These are phyloP conservation scores for Drosophila algonquin DNA, from an alignment of 2,888 invertebrate genomes.

Conservation along the genomic window DNA sequence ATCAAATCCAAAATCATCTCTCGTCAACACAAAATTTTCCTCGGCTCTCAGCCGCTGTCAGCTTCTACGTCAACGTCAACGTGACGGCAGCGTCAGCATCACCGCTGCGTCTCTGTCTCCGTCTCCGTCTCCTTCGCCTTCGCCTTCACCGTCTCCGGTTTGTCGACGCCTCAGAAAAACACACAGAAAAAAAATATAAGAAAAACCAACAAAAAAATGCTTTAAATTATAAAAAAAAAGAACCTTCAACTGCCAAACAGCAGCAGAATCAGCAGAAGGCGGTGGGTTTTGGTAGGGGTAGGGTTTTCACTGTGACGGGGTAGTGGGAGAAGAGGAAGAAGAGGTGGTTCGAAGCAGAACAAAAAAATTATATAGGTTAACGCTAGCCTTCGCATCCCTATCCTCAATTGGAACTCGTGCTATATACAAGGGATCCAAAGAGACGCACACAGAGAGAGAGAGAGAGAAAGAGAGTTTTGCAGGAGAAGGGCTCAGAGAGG, in stretches of 20 bases:
- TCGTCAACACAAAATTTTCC: slow-evolving; percentile 48
- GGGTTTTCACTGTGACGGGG: slow-evolving; percentile 22
- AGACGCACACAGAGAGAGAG: background rate
- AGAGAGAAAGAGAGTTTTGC: background rate
- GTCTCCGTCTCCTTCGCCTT: background rate
- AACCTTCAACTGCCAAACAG: slow-evolving; percentile 70
- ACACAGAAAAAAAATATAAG: slow-evolving; percentile 20
- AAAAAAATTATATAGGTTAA: slow-evolving; percentile 72
- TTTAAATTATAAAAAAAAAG: slow-evolving; percentile 64
- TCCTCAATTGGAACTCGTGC: slow-evolving; percentile 34
- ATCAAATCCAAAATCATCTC: slow-evolving; percentile 3
- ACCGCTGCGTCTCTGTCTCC: background rate
- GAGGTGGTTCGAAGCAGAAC: slow-evolving; percentile 35
- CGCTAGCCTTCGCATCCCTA: slow-evolving; percentile 58
- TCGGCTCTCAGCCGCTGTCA: slow-evolving; percentile 16
- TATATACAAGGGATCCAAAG: slow-evolving; percentile 30
- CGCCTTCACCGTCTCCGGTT: background rate
- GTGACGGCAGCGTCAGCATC: background rate
- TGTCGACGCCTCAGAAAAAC: background rate
- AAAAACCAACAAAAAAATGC: slow-evolving; percentile 36
- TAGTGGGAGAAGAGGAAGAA: slow-evolving; percentile 28
- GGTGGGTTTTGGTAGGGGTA: background rate
- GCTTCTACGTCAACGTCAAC: slow-evolving; percentile 12
- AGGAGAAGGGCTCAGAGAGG: slow-evolving; percentile 28
- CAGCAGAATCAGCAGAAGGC: slow-evolving; percentile 29